These are phyloP conservation scores for Tinea trinotella DNA, from an alignment of 2,888 invertebrate genomes.

Conservation along the genomic window DNA sequence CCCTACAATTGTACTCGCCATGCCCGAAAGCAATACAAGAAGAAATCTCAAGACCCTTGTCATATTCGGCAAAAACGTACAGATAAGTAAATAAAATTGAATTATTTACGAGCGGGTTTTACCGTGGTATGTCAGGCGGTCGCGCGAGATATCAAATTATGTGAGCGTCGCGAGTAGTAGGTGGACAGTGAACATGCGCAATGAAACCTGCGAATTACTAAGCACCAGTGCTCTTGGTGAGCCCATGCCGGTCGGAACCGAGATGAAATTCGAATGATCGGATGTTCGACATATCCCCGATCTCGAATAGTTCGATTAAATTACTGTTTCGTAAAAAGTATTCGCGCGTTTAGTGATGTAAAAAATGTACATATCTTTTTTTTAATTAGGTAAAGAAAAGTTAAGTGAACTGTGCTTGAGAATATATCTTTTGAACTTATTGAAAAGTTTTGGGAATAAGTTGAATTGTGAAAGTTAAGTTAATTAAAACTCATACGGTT, in stretches of 20 bases:
- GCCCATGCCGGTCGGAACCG: neutral
- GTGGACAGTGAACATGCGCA: slow-evolving; percentile 57
- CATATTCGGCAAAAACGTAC: slow-evolving; percentile 29
- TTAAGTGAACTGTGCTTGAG: neutral
- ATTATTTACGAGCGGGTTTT: slow-evolving; percentile 61
- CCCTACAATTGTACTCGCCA: neutral
- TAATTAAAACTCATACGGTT: neutral
- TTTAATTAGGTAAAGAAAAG: neutral
- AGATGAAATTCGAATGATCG: neutral
- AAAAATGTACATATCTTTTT: neutral
- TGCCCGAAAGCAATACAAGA: slow-evolving; percentile 8
- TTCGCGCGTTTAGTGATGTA: neutral
- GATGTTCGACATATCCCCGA: neutral
- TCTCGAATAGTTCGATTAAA: neutral
- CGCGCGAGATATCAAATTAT: slow-evolving; percentile 67
- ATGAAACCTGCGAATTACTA: slow-evolving; percentile 21
- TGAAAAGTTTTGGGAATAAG: slow-evolving; percentile 5
- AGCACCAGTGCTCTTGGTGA: slow-evolving; percentile 5
- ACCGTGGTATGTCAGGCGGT: slow-evolving; percentile 62
- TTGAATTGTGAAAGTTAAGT: slow-evolving; percentile 9
- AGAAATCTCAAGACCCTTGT: slow-evolving; percentile 27
- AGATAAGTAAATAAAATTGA: slow-evolving; percentile 61
- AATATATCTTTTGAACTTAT: neutral
- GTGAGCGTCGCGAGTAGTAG: slow-evolving; percentile 23
- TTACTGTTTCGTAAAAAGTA: neutral